Conservation (phyloP, 2,797 vertebrate genomes). For the Phrynocephalus forsythii region DNA sequence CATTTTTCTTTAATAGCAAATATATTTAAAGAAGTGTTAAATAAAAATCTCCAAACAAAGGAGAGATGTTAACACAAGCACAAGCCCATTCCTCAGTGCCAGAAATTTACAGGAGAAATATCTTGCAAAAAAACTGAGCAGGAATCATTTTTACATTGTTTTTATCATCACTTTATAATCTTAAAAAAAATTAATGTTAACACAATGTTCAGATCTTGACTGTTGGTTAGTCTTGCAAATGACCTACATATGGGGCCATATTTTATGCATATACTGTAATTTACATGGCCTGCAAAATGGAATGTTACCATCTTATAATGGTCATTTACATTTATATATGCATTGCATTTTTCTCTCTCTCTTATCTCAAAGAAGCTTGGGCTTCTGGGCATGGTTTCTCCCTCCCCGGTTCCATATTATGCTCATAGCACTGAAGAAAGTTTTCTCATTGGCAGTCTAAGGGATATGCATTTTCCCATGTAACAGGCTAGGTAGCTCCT, state of each 20-base stretch:
- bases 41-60: neutral
- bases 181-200: slow-evolving; percentile 17
- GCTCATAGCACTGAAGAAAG: no score
- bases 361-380: neutral
- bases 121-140: neutral
- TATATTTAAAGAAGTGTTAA: neutral
- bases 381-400: neutral
- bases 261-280: neutral
- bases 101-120: neutral
- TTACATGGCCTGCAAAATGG: neutral
- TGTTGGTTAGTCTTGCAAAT: neutral
- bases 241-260: neutral
- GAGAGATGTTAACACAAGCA: neutral
- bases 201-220: neutral
- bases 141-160: neutral
- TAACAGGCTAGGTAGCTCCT: no score
- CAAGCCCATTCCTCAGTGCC: neutral
- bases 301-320: neutral
- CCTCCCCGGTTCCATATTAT: no score
- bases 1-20: neutral
- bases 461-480: no score
- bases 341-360: neutral
- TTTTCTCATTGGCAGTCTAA: no score
- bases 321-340: neutral
- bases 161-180: neutral